Base-by-base conservation (phyloP, 2,113 vertebrate species). In the Aspidoscelis tigris region DNA sequence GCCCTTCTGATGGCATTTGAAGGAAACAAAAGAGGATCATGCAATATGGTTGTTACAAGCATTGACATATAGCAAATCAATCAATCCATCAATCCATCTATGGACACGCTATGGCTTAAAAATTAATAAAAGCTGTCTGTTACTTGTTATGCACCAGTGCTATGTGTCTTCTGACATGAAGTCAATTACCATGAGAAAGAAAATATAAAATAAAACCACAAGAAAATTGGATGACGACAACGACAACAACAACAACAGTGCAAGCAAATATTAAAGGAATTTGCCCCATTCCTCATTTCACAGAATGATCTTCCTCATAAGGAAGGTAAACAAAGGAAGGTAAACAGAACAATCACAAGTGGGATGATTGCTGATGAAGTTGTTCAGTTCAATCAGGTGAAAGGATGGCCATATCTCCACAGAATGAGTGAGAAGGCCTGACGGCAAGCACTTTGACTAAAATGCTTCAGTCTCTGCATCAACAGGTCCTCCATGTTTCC, bases 1-100 rank as follows among this genome's bases (percentile, higher is more conserved):
- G 80, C 85, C 94, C 95, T 96, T 97, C 96, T 97, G 95, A 89
- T 82, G 90, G 92, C 90, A 83, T 87, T 86, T 80, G 92, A 93
- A 93, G 92, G 93, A 92, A 94, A 92, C 90, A 93, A 93, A 92
- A 94, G 90, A 93, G 92, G 90, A 92, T 88, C 0, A 78, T 82
- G 93, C 88, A 90, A 92, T 41, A 80, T 2, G 90, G 80, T 81
- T 14, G 82, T 88, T 84, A 91, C 76, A 82, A 91, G 85, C 33
- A 39, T 83, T 80, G 82, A 88, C 22, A 68, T 72, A 64, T 72
- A 78, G 70, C 85, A 64, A 87, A 87, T 87, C 78, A 55, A 90
- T 73, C 74, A 84, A 9, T 16, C 12, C 12, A 72, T 78, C 81
- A 73, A 81, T 81, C 83, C 43, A 65, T 82, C 79, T 73, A 76